phyloP scores from a whole-genome alignment of 2,888 invertebrate species.

The Ligdia adustata region DNA sequence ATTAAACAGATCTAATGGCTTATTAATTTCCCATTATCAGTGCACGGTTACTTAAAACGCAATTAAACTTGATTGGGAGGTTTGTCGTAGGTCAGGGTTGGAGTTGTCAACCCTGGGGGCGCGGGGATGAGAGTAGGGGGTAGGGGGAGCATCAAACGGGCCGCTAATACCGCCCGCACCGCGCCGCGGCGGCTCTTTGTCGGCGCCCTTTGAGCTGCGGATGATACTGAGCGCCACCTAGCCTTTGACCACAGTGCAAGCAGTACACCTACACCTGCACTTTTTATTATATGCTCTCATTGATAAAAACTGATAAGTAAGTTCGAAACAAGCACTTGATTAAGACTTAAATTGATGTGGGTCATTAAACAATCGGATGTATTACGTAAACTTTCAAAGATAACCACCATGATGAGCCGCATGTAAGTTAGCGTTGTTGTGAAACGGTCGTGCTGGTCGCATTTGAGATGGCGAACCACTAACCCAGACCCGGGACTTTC shows the following conservation, averaged over 20 bases:
- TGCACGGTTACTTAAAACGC: slow-evolving; percentile 47
- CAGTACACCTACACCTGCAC: too few relatives aligned
- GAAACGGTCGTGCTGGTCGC: too few relatives aligned
- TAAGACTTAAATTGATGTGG: too few relatives aligned
- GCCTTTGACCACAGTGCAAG: slow-evolving; percentile 39
- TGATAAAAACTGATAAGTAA: too few relatives aligned
- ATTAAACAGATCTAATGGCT: slow-evolving; percentile 35
- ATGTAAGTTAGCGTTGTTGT: too few relatives aligned
- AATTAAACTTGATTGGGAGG: slow-evolving; percentile 53
- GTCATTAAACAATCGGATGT: too few relatives aligned
- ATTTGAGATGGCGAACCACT: too few relatives aligned
- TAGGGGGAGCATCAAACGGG: slow-evolving; percentile 73
- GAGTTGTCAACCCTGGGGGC: slow-evolving; percentile 61
- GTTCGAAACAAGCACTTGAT: too few relatives aligned
- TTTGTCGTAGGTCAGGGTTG: slow-evolving; percentile 56
- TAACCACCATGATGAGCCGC: too few relatives aligned
- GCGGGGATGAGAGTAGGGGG: slow-evolving; percentile 41
- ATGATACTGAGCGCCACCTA: slow-evolving; percentile 65
- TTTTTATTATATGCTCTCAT: too few relatives aligned
- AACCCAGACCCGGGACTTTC: too few relatives aligned
- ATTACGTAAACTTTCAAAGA: too few relatives aligned
- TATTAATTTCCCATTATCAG: slow-evolving; percentile 40
- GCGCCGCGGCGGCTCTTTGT: slow-evolving; percentile 76
- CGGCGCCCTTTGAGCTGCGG: slow-evolving; percentile 79
- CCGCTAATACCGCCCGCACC: slow-evolving; percentile 80